phyloP scores from a whole-genome alignment of 1,140 invertebrate genomes.

The honey bee (Apis mellifera) region DNA sequence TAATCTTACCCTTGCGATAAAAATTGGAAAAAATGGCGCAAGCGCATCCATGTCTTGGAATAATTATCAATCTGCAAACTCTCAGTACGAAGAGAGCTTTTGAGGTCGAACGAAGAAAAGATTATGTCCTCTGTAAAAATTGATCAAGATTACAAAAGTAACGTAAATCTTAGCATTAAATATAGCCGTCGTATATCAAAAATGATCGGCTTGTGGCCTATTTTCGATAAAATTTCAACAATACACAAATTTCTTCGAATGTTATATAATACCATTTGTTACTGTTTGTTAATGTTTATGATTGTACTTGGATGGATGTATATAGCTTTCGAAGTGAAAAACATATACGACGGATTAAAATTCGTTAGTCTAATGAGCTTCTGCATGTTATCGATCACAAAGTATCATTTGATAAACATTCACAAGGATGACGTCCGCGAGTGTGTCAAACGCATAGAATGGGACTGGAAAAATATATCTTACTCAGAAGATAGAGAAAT shows the following conservation, averaged over 20 bases:
- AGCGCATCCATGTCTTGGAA: background rate
- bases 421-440: constrained; percentile 58
- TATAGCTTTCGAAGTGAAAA: constrained; percentile 55
- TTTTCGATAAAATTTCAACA: background rate
- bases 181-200: constrained; percentile 27
- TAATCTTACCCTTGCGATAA: background rate
- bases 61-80: background rate
- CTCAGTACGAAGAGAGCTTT: background rate
- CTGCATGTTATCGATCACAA: constrained; percentile 67
- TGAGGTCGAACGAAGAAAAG: background rate
- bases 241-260: background rate
- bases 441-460: constrained; percentile 64
- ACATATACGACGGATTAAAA: constrained; percentile 62
- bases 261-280: background rate
- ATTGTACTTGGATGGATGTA: too few relatives aligned
- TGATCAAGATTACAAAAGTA: background rate
- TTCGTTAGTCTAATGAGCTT: constrained; percentile 70
- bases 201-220: constrained; percentile 37
- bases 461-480: constrained; percentile 66
- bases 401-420: constrained; percentile 65
- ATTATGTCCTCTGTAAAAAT: background rate
- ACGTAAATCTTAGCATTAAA: constrained; percentile 23
- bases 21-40: background rate
- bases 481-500: constrained; percentile 19
- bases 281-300: background rate